A percentile compares a stretch with the other conserved stretches of the same genome.
Conservation (phyloP, 2,888 invertebrate genomes). For the Tachina fera region DNA sequence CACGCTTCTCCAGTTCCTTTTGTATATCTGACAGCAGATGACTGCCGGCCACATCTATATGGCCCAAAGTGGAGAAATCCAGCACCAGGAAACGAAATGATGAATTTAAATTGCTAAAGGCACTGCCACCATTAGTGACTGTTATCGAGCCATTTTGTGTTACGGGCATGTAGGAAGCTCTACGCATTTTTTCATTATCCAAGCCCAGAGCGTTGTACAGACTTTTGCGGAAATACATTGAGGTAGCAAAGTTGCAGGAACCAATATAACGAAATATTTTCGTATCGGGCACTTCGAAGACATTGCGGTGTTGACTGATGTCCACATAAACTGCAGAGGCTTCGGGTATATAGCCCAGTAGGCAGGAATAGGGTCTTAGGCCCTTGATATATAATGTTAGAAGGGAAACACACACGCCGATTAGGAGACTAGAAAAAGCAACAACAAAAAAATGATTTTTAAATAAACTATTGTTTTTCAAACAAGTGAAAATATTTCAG, state of each 20-base stretch:
- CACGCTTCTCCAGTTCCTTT: slow-evolving; percentile 84
- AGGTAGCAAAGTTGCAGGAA: slow-evolving; percentile 87
- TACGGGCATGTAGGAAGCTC: slow-evolving; percentile 74
- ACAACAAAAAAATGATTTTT: background rate
- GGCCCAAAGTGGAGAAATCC: slow-evolving; percentile 86
- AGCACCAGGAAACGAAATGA: slow-evolving; percentile 83
- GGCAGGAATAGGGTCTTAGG: slow-evolving; percentile 85
- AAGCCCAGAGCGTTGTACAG: slow-evolving; percentile 84
- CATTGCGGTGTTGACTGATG: slow-evolving; percentile 86
- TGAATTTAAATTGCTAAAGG: slow-evolving; percentile 69
- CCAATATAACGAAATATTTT: slow-evolving; percentile 89
- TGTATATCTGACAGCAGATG: slow-evolving; percentile 84
- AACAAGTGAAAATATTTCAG: too few species aligned
- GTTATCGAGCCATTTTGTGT: slow-evolving; percentile 71
- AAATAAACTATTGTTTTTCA: too few species aligned
- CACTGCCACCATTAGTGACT: slow-evolving; percentile 48
- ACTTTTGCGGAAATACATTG: slow-evolving; percentile 84
- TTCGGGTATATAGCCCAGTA: slow-evolving; percentile 86
- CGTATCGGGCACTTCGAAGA: slow-evolving; percentile 85
- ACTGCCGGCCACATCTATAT: slow-evolving; percentile 87
- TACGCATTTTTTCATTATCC: slow-evolving; percentile 79
- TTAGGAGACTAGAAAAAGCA: slow-evolving; percentile 81
- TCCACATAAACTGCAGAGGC: slow-evolving; percentile 88
- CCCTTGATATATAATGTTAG: slow-evolving; percentile 87
- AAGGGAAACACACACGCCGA: slow-evolving; percentile 88